Evolutionary conservation across 2,113 vertebrate species (phyloP).

Genomic region (Antigone vipio): DNA sequence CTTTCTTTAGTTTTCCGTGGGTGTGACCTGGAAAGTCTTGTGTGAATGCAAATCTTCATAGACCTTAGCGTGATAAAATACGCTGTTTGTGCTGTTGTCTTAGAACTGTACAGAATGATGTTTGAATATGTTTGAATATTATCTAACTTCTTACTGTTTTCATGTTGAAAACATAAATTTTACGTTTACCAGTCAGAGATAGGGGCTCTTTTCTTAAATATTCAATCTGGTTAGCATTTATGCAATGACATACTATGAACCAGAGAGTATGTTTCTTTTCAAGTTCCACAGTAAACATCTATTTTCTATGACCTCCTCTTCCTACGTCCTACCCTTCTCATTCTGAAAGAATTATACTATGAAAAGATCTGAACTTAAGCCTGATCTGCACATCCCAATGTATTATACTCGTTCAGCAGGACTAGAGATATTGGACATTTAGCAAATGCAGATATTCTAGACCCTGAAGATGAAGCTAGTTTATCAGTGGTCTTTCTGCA

Average conservation of each 20-base stretch:
- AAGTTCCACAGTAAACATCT: background rate
- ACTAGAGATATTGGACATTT: background rate
- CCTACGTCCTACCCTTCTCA: background rate
- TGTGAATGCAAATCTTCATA: background rate
- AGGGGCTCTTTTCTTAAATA: background rate
- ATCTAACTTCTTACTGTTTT: background rate
- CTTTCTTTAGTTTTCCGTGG: background rate
- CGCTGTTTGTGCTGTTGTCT: background rate
- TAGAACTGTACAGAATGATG: background rate
- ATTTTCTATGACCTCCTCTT: background rate
- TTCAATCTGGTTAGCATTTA: background rate
- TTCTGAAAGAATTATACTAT: background rate
- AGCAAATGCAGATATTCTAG: background rate
- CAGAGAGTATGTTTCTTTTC: background rate
- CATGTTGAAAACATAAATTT: background rate
- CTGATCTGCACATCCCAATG: background rate
- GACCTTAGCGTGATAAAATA: background rate
- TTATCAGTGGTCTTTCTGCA: constrained; percentile 46
- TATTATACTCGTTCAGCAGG: background rate
- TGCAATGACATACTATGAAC: background rate
- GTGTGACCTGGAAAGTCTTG: background rate
- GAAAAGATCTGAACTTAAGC: background rate
- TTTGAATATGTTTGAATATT: background rate
- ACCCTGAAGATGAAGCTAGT: constrained; percentile 4
- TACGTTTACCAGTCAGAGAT: background rate